Conservation (phyloP, 2,797 vertebrate species). For the Peromyscus nudipes region DNA sequence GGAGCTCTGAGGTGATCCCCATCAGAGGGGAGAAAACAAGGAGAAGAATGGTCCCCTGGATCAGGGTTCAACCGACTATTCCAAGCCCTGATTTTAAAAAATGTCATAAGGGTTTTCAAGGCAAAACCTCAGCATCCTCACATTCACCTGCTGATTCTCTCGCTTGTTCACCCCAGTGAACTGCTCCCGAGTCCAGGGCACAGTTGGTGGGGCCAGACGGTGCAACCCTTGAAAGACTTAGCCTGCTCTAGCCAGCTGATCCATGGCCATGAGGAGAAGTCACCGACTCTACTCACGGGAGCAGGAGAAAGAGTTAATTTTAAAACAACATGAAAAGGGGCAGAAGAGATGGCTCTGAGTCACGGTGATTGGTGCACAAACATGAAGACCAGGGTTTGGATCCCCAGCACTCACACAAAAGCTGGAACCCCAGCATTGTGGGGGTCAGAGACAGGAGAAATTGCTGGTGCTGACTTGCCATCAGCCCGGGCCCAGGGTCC, state of each 20-base stretch:
- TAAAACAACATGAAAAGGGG: background rate
- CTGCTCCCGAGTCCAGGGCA: background rate
- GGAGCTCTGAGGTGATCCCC: background rate
- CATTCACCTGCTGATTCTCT: background rate
- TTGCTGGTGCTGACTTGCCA: background rate
- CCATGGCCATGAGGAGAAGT: no score
- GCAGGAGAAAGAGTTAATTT: no score
- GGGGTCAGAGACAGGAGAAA: background rate
- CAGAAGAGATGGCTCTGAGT: background rate
- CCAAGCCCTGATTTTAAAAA: background rate
- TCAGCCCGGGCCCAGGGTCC: background rate
- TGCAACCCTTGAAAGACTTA: background rate
- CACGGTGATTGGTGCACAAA: background rate
- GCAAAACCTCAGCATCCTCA: background rate
- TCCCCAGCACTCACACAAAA: background rate
- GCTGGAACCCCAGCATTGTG: background rate
- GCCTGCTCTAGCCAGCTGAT: no score
- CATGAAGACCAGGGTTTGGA: background rate
- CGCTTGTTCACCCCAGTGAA: background rate
- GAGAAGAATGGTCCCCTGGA: background rate
- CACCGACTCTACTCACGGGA: accelerated
- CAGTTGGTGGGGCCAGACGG: accelerated
- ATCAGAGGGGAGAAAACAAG: background rate
- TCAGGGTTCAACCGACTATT: background rate
- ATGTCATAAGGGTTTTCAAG: background rate